Conservation (phyloP, 2,113 vertebrate species). For the Indri indri region DNA sequence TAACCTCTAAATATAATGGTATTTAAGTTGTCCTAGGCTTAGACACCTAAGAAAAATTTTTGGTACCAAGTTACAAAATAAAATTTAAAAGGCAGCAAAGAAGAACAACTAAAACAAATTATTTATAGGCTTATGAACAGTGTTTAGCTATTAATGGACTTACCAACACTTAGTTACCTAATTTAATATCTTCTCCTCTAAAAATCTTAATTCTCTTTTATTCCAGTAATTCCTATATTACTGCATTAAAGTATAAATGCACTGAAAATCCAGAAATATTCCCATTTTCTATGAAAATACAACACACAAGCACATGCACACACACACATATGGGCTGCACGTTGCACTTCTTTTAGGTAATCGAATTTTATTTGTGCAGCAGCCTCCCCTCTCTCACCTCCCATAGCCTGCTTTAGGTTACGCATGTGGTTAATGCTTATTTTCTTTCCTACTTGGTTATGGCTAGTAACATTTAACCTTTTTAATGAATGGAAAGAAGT, state of each 20-base stretch:
- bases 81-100: slow-evolving; percentile 7
- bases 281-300: background rate
- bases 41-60: slow-evolving; percentile 22
- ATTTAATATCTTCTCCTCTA: background rate
- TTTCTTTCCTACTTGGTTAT: background rate
- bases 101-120: background rate
- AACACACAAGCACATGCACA: background rate
- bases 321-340: background rate
- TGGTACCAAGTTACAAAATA: background rate
- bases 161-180: slow-evolving; percentile 16
- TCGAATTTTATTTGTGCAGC: background rate
- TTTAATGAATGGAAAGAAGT: background rate
- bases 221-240: background rate
- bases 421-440: background rate
- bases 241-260: background rate
- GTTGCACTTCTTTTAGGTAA: background rate
- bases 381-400: background rate
- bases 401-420: background rate
- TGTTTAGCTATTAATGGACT: background rate
- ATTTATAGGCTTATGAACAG: background rate
- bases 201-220: background rate
- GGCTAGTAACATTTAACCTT: background rate
- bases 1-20: slow-evolving; percentile 37
- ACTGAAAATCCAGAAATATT: slow-evolving; percentile 32
- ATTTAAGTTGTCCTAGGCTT: background rate